Percentiles rank a stretch among this genome's conserved stretches.
Evolutionary conservation across 2,797 vertebrate species (phyloP).

Genomic region (Dallia pectoralis): DNA sequence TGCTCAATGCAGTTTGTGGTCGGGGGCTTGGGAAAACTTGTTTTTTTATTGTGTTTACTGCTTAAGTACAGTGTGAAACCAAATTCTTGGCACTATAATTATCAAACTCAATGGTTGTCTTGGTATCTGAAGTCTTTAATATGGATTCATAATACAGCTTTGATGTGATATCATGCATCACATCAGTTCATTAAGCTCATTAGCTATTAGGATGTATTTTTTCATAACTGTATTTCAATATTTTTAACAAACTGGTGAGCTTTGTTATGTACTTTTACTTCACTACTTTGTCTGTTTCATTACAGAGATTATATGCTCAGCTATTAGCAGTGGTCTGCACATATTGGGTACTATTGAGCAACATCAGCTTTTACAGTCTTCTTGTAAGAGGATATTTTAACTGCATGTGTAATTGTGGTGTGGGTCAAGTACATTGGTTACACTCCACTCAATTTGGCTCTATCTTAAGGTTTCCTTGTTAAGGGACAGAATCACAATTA

Average conservation of each 20-base stretch:
- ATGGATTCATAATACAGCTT: background rate
- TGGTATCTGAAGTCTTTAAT: background rate
- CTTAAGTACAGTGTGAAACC: background rate
- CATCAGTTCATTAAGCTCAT: too few species aligned
- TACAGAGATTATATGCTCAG: too few species aligned
- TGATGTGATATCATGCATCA: too few species aligned
- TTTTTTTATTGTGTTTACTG: background rate
- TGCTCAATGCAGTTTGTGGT: background rate
- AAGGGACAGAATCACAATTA: too few species aligned
- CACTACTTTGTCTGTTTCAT: too few species aligned
- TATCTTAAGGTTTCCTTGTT: too few species aligned
- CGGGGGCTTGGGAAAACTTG: background rate
- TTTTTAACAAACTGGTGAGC: background rate
- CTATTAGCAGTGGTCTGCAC: background rate
- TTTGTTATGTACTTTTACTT: too few species aligned
- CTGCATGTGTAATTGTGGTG: conserved; percentile 17
- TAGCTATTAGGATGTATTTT: too few species aligned
- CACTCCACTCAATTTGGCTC: background rate
- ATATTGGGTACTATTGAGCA: background rate
- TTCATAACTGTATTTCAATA: too few species aligned
- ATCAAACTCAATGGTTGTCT: background rate
- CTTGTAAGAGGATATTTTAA: conserved; percentile 47
- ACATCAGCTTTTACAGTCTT: conserved; percentile 25
- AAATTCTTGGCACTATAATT: background rate
- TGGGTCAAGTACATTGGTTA: conserved; percentile 10